Base-by-base conservation (phyloP, 2,888 invertebrate species). In the Agriotes lineatus region DNA sequence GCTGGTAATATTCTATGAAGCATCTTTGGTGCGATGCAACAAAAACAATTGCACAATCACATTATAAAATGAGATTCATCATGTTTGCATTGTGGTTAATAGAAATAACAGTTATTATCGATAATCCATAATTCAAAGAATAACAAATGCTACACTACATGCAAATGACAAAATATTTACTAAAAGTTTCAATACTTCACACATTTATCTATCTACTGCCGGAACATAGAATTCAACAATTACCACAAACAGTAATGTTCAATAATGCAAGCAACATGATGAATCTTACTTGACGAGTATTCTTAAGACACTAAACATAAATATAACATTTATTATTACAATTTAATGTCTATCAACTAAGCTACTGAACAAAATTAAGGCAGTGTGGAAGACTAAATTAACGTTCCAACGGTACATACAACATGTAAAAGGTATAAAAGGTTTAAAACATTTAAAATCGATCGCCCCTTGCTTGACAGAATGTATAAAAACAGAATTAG, bases 1-100 rank as follows among this genome's bases (percentile, higher is more conserved):
- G n/a, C 20, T 52, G 35, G 1, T 45, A 19, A 22, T 33, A 30
- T 14, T 25, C 25, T 59, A 50, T 37, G 7, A 61, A 60, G 56
- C 45, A 60, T 67, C 67, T 67, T 67, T 61, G 61, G 67, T 67
- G 61, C 25, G 56, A 67, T 61, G 56, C 61, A 67, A 56, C 44
- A 30, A 19, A 61, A 19, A 59, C 16, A 42, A 60, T 67, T 61
- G 67, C 67, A 67, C 67, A 61, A 66, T 66, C 59, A 66, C 66
- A 66, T 22, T 64, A 18, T 54, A 44, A 42, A 10, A 48, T 12
- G 14, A 60, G 22, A 48, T 33, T 60, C 48, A 45, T 60, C 42
- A 12, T 20, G 18, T 48, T 16, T 7, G 9, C 14, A 50, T 12
- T 6, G 1, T 20, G 1, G 4, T 4, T 50, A 50, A 14, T 12